These are phyloP conservation scores for Anguilla rostrata DNA, from an alignment of 2,113 vertebrate species.

Conservation along the genomic window DNA sequence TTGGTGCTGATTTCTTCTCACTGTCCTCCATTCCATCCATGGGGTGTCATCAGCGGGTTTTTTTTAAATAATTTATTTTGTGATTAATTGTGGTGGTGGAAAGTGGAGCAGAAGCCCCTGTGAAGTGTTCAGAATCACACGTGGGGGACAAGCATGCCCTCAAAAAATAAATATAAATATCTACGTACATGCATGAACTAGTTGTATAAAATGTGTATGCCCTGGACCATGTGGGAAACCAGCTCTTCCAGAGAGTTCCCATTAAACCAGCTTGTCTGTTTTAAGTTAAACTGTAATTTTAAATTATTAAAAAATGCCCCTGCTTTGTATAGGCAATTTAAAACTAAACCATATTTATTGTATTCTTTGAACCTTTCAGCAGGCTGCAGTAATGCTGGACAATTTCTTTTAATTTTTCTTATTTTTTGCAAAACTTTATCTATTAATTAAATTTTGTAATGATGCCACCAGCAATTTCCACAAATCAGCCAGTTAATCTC, in stretches of 20 bases:
- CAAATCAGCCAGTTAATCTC: too few relatives aligned
- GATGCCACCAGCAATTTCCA: too few relatives aligned
- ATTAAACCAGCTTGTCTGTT: background rate
- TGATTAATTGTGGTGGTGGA: conserved; percentile 22
- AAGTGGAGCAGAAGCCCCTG: conserved; percentile 23
- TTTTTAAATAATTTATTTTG: background rate
- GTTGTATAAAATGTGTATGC: conserved; percentile 19
- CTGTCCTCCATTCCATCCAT: background rate
- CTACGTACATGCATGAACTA: conserved; percentile 10
- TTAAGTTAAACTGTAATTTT: background rate
- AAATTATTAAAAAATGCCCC: background rate
- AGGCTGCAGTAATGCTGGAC: too few relatives aligned
- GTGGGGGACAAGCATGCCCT: background rate
- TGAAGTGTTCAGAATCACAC: background rate
- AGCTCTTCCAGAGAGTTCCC: background rate
- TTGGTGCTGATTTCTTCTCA: background rate
- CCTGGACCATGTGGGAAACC: background rate
- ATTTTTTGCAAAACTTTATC: too few relatives aligned
- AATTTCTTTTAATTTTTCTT: too few relatives aligned
- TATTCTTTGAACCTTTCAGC: too few relatives aligned
- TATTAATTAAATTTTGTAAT: too few relatives aligned
- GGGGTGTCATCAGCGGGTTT: background rate
- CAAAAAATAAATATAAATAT: conserved; percentile 15
- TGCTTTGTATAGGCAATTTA: background rate
- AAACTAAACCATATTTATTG: background rate